Base-by-base conservation (phyloP, 2,888 invertebrate species). In the Orthosia incerta region DNA sequence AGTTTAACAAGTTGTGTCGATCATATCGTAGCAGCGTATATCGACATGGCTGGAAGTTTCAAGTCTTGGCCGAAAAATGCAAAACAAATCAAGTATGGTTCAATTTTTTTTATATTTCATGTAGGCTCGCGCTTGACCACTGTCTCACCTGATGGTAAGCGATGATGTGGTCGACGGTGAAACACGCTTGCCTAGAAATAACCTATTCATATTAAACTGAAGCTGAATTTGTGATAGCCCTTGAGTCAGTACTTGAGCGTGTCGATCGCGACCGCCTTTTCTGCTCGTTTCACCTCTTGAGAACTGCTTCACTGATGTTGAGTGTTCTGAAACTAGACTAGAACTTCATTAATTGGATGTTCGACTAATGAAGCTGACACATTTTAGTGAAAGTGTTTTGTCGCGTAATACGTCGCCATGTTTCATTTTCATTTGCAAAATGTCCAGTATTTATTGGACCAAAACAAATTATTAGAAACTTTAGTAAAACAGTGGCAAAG, bases 251-350 rank as follows among this genome's bases (percentile, higher is more conserved):
- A 62, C 74, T 79, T 64, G 16, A 74, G 45, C 2, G 39, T 51
- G 66, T 18, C 18, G 78, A 74, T 78, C 53, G 63, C 61, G 73
- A 71, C 69, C 74, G 79, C 67, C 80, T 71, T 73, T 84, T 69
- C 62, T 50, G 50, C 68, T 63, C 62, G 70, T 71, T 71, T 53
- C 45, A n/a, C 26, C 64, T 45, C 74, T 71, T 46, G 59, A 68
- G 23, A 62, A 67, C 64, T 51, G 56, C 68, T 68, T 62, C 60
- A 83, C 39, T 46, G 13, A 59, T 67, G 66, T 77, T 74, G 50
- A 67, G 56, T 15, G 31, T 73, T 63, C 76, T 74, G 67, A 56
- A 74, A 80, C 75, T 74, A 80, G 75, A 59, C 50, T 59, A 74
- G 20, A 66, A 65, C 39, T 56, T 56, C 20, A 75, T 65, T 65